A percentile compares a stretch with the other conserved stretches of the same genome.
These are phyloP conservation scores for Laterallus jamaicensis DNA, from an alignment of 2,113 vertebrate genomes.

Conservation along the genomic window DNA sequence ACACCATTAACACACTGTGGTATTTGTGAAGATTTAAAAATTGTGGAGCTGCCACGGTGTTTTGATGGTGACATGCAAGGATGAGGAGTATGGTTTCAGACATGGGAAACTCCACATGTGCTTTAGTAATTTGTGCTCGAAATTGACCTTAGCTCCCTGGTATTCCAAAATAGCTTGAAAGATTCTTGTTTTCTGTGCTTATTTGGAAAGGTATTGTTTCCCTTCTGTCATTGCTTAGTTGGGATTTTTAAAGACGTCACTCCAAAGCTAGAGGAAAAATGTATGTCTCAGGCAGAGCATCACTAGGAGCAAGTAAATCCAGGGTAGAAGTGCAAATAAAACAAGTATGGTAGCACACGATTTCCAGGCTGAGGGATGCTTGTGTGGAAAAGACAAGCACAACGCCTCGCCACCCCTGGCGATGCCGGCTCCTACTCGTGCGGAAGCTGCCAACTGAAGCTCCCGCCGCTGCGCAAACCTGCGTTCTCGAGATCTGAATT, in stretches of 20 bases:
- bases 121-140: not conserved
- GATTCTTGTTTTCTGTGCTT: not conserved
- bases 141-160: not conserved
- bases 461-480: not conserved
- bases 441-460: not conserved
- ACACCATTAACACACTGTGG: not conserved
- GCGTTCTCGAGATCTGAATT: fast-evolving
- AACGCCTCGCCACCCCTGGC: fast-evolving
- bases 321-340: not conserved
- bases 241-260: not conserved
- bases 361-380: fast-evolving
- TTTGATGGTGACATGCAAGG: not conserved
- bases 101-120: not conserved
- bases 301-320: not conserved
- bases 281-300: fast-evolving
- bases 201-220: not conserved
- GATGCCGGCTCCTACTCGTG: fast-evolving
- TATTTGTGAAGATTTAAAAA: not conserved
- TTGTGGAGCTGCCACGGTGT: not conserved
- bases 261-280: not conserved
- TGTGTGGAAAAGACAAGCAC: not conserved
- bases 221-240: not conserved
- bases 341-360: not conserved
- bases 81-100: not conserved
- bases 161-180: not conserved